phyloP scores from a whole-genome alignment of 2,113 vertebrate genomes.

The Dolichotis patagonum region DNA sequence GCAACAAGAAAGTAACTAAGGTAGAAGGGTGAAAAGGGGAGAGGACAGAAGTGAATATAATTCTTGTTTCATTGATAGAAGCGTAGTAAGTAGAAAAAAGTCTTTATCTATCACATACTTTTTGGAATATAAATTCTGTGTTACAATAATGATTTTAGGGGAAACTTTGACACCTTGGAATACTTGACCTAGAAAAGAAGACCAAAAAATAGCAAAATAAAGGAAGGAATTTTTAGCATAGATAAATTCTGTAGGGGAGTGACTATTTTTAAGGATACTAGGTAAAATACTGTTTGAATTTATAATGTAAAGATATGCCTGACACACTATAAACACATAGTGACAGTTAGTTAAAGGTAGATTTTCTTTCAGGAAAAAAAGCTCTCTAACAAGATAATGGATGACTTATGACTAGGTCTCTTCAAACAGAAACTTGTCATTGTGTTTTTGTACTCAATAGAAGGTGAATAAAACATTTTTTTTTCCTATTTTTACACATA shows the following conservation, averaged over 20 bases:
- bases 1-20: neutral
- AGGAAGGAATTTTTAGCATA: neutral
- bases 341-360: neutral
- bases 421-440: slow-evolving; percentile 47
- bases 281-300: neutral
- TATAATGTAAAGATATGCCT: neutral
- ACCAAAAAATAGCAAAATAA: neutral
- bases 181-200: neutral
- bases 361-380: neutral
- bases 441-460: neutral
- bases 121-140: neutral
- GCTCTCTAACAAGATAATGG: neutral
- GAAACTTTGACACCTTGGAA: neutral
- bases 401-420: neutral
- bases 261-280: neutral
- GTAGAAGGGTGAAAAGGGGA: rapidly evolving
- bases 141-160: neutral
- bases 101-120: neutral
- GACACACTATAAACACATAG: neutral
- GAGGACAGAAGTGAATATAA: neutral
- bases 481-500: slow-evolving; percentile 30
- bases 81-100: neutral
- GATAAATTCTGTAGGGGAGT: neutral
- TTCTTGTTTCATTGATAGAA: neutral
- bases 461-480: slow-evolving; percentile 52